Percentiles rank a stretch among this genome's conserved stretches.
Evolutionary conservation across 2,888 invertebrate genomes (phyloP).

Genomic region (Troglohyphantes excavatus): DNA sequence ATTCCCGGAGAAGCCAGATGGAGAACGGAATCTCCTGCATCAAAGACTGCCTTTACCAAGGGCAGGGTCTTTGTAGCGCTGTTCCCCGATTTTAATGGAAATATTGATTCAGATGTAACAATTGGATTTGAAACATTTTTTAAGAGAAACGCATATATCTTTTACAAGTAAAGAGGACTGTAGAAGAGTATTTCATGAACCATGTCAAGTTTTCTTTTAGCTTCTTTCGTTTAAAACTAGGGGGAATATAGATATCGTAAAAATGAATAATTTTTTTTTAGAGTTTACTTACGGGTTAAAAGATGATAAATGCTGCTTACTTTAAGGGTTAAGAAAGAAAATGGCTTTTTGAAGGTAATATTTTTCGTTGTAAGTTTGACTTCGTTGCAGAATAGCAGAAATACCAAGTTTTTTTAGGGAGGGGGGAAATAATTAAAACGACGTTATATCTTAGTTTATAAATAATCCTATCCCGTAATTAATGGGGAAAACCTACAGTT

Average conservation of each 20-base stretch:
- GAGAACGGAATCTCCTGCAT: not conserved
- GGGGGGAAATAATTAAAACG: too few species aligned
- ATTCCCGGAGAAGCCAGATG: conserved; percentile 11
- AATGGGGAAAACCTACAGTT: too few species aligned
- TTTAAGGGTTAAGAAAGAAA: too few species aligned
- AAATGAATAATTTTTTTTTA: not conserved
- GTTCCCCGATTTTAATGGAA: not conserved
- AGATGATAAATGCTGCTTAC: too few species aligned
- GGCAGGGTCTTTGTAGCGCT: not conserved
- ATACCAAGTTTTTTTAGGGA: too few species aligned
- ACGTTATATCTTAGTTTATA: too few species aligned
- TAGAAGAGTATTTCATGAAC: not conserved
- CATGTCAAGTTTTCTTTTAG: not conserved
- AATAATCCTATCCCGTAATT: too few species aligned
- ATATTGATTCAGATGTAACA: conserved; percentile 6
- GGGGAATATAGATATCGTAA: not conserved
- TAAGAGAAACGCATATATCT: not conserved
- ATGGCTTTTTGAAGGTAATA: not conserved
- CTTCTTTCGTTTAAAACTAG: not conserved
- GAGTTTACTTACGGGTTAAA: not conserved
- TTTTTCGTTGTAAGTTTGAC: not conserved
- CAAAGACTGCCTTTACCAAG: not conserved
- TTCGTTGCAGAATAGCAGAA: too few species aligned
- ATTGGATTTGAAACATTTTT: not conserved
- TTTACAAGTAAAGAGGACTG: not conserved